Evolutionary conservation across 2,888 invertebrate genomes (phyloP), one percentile per base, ranked within the genome.

Genomic region (Drosophila heteroneura): DNA sequence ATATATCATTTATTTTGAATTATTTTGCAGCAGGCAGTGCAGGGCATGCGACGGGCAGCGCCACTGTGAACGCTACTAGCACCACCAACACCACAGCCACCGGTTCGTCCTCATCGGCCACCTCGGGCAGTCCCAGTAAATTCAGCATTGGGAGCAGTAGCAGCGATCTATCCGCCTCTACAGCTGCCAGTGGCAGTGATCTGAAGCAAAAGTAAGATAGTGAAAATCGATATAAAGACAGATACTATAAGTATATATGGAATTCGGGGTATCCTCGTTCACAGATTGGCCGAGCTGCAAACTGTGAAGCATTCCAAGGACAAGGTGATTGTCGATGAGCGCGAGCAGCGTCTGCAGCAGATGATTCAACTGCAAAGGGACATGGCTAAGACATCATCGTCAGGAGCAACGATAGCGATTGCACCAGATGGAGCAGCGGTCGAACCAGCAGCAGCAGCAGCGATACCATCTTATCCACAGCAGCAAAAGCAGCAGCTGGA

Each of bases 291-390:
- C 10, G 96, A 97, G 93, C 93, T 97, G 81, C 97, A 96, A 85
- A 95, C 95, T 67, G 95, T 97, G 76, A 95, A 95, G 77, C 97
- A 97, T 92, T 95, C 95, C 82, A 96, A 96, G 88, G 97, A 97
- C 93, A 96, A 97, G 85, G 94, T 95, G 57, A 93, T 97, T 79
- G 95, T 96, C 57, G 96, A 97, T 74, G 97, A 97, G 82, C 96
- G 97, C 89, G 96, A 97, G 81, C 94, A 95, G 85, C 94, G 97
- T 33, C 95, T 96, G 73, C 95, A 97, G 70, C 97, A 97, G 93
- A 95, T 97, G 95, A 95, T 96, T 39, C 94, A 97, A 76, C 93
- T 97, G 92, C 96, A 96, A 82, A 95, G 96, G 68, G 96, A 97
- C 91, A 96, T 96, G 74, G 95, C 96, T 65, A 95, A 95, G 85